Percentiles rank a stretch among this genome's conserved stretches.
Evolutionary conservation across 2,888 invertebrate species (phyloP).

Genomic region (Lycocerus yunnanus): DNA sequence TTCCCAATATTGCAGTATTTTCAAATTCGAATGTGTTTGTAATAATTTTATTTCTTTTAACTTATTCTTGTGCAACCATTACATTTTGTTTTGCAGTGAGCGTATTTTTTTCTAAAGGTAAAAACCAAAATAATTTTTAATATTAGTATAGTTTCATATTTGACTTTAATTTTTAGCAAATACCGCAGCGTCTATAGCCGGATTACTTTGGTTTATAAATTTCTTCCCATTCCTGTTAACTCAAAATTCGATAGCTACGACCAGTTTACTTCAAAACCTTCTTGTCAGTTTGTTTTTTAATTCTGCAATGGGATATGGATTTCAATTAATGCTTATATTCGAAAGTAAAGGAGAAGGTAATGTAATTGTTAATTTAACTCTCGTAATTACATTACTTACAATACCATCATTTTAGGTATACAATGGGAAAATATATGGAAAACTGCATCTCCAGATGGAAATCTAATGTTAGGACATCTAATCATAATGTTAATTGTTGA

Average conservation of each 20-base stretch:
- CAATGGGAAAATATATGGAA: conserved; percentile 68
- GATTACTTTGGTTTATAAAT: conserved; percentile 2
- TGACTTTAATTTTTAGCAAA: neutral
- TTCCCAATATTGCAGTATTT: conserved; percentile 61
- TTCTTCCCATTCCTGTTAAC: conserved; percentile 58
- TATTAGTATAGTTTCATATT: neutral
- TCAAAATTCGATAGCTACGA: conserved; percentile 63
- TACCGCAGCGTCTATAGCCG: conserved; percentile 4
- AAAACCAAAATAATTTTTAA: neutral
- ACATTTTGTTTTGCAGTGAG: conserved; percentile 76
- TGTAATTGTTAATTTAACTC: no score
- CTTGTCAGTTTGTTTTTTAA: conserved; percentile 71
- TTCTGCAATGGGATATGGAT: conserved; percentile 79
- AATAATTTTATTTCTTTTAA: conserved; percentile 66
- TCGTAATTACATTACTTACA: neutral
- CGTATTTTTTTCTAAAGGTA: conserved; percentile 74
- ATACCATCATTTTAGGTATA: conserved; percentile 54
- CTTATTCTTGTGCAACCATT: conserved; percentile 69
- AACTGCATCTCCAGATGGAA: conserved; percentile 69
- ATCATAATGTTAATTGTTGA: conserved; percentile 74
- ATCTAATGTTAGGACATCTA: conserved; percentile 70
- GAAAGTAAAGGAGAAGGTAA: conserved; percentile 73
- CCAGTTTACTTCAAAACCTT: conserved; percentile 65
- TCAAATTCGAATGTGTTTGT: conserved; percentile 67
- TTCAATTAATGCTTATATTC: conserved; percentile 71